Conservation (phyloP, 2,888 invertebrate species). For the Eubasilissa splendida region DNA sequence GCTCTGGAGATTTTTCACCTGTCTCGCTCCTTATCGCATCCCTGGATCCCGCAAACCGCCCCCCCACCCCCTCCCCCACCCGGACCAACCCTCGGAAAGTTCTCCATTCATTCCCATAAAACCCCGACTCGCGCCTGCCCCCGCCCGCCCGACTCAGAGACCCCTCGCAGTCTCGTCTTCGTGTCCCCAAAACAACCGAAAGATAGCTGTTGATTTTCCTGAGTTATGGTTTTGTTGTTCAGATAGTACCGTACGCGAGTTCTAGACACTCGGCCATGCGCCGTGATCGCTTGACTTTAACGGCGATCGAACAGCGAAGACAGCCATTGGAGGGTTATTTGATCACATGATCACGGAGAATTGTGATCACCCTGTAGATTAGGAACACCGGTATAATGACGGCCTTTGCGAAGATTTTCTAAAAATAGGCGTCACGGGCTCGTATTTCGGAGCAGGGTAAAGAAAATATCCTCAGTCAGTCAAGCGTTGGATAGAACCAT, state of each 20-base stretch:
- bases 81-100: constrained; percentile 6
- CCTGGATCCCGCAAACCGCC: background rate
- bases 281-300: constrained; percentile 18
- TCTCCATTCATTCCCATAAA: constrained; percentile 40
- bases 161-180: constrained; percentile 38
- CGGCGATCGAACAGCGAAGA: constrained; percentile 13
- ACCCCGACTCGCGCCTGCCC: background rate
- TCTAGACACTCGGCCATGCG: background rate
- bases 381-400: constrained; percentile 17
- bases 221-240: constrained; percentile 58
- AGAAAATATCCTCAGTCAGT: too few relatives aligned
- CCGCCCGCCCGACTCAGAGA: background rate
- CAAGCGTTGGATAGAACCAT: too few relatives aligned
- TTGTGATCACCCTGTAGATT: constrained; percentile 7
- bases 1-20: constrained; percentile 26
- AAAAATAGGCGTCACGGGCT: constrained; percentile 7
- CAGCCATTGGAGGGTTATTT: constrained; percentile 30
- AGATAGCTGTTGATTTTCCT: constrained; percentile 52
- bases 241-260: constrained; percentile 13
- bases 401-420: background rate
- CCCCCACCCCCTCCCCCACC: background rate
- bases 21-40: constrained; percentile 15
- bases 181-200: constrained; percentile 44
- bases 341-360: constrained; percentile 19
- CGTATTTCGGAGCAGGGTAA: too few relatives aligned